Conservation (phyloP, 2,888 invertebrate species). For the Temnothorax unifasciatus region DNA sequence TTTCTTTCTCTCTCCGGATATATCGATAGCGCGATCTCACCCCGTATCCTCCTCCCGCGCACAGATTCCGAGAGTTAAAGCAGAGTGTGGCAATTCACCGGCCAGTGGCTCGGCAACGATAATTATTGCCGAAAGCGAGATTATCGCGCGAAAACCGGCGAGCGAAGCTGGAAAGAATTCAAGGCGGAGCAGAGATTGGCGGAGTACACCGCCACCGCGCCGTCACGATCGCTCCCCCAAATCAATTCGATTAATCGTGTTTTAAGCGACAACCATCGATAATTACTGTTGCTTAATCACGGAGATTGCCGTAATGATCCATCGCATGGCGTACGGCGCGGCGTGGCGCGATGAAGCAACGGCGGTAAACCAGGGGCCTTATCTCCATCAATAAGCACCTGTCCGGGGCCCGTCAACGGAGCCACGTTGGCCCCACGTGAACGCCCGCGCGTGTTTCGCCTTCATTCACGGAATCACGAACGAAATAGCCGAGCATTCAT, state of each 20-base stretch:
- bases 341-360: constrained; percentile 68
- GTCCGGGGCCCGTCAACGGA: constrained; percentile 70
- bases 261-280: constrained; percentile 79
- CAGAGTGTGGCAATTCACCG: neutral
- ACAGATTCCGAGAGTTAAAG: neutral
- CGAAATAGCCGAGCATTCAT: constrained; percentile 6
- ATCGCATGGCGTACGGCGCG: constrained; percentile 38
- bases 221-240: constrained; percentile 76
- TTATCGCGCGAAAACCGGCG: constrained; percentile 15
- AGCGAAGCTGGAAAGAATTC: constrained; percentile 18
- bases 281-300: constrained; percentile 79
- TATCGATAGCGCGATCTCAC: constrained; percentile 26
- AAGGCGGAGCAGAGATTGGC: constrained; percentile 6
- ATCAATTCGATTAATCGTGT: constrained; percentile 80
- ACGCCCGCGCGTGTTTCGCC: constrained; percentile 66
- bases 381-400: constrained; percentile 77
- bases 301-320: constrained; percentile 65
- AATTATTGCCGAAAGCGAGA: constrained; percentile 27
- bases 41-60: neutral
- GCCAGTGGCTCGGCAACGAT: constrained; percentile 18
- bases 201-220: neutral
- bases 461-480: constrained; percentile 65
- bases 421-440: constrained; percentile 64
- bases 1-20: neutral
- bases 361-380: constrained; percentile 71